phyloP scores from a whole-genome alignment of 2,797 vertebrate species.

The Characodon lateralis region DNA sequence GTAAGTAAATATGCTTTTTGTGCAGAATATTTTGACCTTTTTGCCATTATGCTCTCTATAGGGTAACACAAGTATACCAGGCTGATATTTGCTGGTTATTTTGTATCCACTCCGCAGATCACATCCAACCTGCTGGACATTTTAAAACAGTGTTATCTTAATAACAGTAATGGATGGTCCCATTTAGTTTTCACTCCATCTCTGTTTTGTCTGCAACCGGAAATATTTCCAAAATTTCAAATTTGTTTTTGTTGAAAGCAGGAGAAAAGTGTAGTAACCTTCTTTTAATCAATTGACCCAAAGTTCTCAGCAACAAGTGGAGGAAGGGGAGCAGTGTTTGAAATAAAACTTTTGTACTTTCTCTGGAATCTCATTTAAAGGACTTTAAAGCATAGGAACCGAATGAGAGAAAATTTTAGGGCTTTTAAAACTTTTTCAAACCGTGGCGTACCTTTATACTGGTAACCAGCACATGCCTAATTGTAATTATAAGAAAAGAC shows the following conservation, averaged over 20 bases:
- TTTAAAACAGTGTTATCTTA: background rate
- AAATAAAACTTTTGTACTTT: background rate
- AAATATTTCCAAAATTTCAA: background rate
- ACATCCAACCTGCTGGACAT: background rate
- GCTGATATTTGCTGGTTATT: background rate
- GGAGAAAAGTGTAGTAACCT: background rate
- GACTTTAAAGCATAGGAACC: background rate
- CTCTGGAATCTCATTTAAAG: background rate
- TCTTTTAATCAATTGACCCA: background rate
- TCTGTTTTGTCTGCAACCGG: background rate
- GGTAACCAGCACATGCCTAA: background rate
- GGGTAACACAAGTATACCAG: no score
- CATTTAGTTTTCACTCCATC: background rate
- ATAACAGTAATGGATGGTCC: background rate
- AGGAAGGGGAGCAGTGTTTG: background rate
- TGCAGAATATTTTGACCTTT: background rate
- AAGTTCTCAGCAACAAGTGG: background rate
- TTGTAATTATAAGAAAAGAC: constrained; percentile 34
- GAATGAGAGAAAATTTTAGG: background rate
- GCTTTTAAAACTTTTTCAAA: background rate
- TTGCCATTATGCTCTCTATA: no score
- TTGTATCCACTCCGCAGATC: background rate
- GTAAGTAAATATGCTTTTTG: background rate
- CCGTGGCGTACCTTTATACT: background rate
- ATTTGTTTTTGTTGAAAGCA: background rate